These are phyloP conservation scores for Tetramorium parvispinum DNA, from an alignment of 1,140 invertebrate genomes.

Conservation along the genomic window DNA sequence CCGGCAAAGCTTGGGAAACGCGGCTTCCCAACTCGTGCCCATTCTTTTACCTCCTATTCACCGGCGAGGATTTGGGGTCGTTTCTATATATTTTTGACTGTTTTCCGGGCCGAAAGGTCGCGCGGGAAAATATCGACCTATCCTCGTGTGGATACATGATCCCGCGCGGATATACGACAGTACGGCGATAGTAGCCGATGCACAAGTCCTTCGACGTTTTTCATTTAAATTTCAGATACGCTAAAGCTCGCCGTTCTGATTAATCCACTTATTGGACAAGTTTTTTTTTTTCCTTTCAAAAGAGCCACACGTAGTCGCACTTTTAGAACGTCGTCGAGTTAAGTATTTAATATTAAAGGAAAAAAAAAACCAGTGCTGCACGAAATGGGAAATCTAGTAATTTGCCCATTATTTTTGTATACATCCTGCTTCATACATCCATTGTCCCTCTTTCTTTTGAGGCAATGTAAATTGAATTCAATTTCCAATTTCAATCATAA, in stretches of 20 bases:
- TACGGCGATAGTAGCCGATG: not conserved
- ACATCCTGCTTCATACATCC: not conserved
- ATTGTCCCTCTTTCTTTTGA: not conserved
- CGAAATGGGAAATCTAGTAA: not conserved
- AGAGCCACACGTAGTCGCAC: not conserved
- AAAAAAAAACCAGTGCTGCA: not conserved
- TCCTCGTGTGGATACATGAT: not conserved
- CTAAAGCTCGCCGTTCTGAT: not conserved
- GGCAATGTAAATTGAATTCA: conserved; percentile 9
- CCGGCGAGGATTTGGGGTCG: conserved; percentile 15
- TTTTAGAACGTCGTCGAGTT: not conserved
- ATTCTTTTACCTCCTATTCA: conserved; percentile 21
- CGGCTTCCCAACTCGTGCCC: conserved; percentile 7
- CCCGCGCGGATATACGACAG: not conserved
- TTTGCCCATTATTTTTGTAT: not conserved
- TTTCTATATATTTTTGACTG: conserved; percentile 50
- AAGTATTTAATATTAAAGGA: not conserved
- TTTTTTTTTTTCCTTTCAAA: not conserved
- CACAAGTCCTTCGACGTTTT: not conserved
- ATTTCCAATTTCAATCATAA: conserved; percentile 20
- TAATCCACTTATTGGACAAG: not conserved
- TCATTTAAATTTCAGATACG: not conserved
- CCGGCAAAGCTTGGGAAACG: conserved; percentile 59
- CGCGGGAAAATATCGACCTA: conserved; percentile 46
- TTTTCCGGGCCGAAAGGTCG: conserved; percentile 29